Conservation (phyloP, 2,888 invertebrate species). For the Helicoverpa assulta region DNA sequence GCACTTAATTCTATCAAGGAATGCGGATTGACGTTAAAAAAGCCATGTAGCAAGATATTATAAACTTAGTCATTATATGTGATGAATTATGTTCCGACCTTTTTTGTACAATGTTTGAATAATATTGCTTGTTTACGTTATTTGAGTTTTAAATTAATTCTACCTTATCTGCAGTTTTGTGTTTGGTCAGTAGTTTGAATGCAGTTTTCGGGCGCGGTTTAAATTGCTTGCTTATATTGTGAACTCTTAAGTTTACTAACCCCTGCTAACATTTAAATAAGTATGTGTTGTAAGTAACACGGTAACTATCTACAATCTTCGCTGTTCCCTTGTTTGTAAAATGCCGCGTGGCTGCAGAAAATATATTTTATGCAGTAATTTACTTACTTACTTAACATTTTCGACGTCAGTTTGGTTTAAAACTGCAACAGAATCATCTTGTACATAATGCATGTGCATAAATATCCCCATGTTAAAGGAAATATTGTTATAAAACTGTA, state of each 20-base stretch:
- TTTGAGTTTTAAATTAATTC: slow-evolving; percentile 8
- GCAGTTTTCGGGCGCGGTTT: neutral
- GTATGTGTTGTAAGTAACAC: neutral
- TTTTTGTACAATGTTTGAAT: slow-evolving; percentile 24
- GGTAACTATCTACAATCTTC: neutral
- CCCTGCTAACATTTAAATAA: neutral
- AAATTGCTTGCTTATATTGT: slow-evolving; percentile 1
- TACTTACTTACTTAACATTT: neutral
- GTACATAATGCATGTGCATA: slow-evolving; percentile 9
- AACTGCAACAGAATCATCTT: neutral
- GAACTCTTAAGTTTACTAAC: neutral
- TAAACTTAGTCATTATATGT: slow-evolving; percentile 22
- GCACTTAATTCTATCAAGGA: slow-evolving; percentile 78
- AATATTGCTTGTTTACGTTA: slow-evolving; percentile 11
- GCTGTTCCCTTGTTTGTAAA: neutral
- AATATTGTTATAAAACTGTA: slow-evolving; percentile 40
- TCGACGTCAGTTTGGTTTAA: slow-evolving; percentile 13
- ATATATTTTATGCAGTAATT: neutral
- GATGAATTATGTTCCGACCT: slow-evolving; percentile 29
- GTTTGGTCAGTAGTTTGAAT: slow-evolving; percentile 1
- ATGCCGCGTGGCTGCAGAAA: neutral
- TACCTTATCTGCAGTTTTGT: neutral
- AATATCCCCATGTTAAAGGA: slow-evolving; percentile 27
- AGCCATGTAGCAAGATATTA: slow-evolving; percentile 52
- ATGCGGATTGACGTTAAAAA: slow-evolving; percentile 68